A percentile compares a stretch with the other conserved stretches of the same genome.
phyloP scores from a whole-genome alignment of 1,140 invertebrate genomes.

The Drosophila pallidifrons region DNA sequence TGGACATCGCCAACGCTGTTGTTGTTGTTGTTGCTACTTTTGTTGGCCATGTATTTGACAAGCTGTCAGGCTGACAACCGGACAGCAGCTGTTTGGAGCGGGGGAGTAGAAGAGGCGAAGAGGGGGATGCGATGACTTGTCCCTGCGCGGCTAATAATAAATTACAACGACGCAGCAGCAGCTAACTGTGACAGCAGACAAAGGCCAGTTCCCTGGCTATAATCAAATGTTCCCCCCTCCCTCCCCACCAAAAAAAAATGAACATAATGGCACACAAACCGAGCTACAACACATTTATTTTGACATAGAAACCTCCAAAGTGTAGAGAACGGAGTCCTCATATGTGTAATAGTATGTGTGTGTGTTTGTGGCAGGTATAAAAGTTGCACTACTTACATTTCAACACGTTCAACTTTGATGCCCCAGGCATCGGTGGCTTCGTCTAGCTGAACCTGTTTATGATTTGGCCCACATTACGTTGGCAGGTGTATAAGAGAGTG shows the following conservation, averaged over 20 bases:
- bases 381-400: slow-evolving; percentile 91
- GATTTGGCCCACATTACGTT: slow-evolving; percentile 61
- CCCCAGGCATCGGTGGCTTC: slow-evolving; percentile 98
- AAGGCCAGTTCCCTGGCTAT: slow-evolving; percentile 43
- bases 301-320: slow-evolving; percentile 72
- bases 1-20: slow-evolving; percentile 41
- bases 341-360: slow-evolving; percentile 17
- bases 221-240: slow-evolving; percentile 22
- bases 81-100: slow-evolving; percentile 3
- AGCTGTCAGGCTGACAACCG: slow-evolving; percentile 56
- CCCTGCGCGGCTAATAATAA: slow-evolving; percentile 72
- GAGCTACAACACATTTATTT: slow-evolving; percentile 45
- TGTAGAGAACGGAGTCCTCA: slow-evolving; percentile 26
- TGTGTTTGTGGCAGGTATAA: slow-evolving; percentile 35
- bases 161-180: slow-evolving; percentile 53
- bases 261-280: slow-evolving; percentile 33
- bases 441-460: slow-evolving; percentile 91
- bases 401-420: slow-evolving; percentile 97
- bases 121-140: slow-evolving; percentile 53
- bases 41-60: slow-evolving; percentile 68
- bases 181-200: slow-evolving; percentile 67
- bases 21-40: slow-evolving; percentile 42
- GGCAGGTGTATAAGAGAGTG: slow-evolving; percentile 46
- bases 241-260: no score
- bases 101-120: slow-evolving; percentile 20